Evolutionary conservation across 1,140 invertebrate genomes (phyloP), one percentile per base, ranked within the genome.

Genomic region (Habropoda laboriosa): DNA sequence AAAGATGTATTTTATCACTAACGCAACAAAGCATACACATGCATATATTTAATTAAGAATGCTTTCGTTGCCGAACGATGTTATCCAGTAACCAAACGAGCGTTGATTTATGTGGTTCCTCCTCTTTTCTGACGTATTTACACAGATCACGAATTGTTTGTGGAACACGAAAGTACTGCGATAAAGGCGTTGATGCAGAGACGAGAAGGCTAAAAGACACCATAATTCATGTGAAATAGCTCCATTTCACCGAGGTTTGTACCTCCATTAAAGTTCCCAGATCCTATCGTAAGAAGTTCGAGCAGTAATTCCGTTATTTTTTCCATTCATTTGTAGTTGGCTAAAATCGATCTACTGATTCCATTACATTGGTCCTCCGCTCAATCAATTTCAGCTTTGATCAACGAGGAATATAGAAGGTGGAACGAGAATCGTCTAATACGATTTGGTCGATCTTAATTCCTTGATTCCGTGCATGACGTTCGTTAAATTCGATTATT

Each of bases 191-290:
- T 38, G 47, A 40, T 10, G 30, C 27, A 12, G 38, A 16, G 24
- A n/a, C 18, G 64, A 73, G 64, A 63, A 63, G 60, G 24, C 49
- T 8, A 63, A 64, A 66, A 49, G 87, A 61, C 60, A 75, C 10
- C 53, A 61, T 38, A 66, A 83, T 75, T 76, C 80, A 47, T 57
- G 71, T 82, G 58, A 87, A 88, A 86, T 81, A 74, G 86, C 53
- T 75, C 73, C 79, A 83, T 88, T 88, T 85, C 78, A 83, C 76
- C 51, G 73, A 87, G 86, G 87, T 88, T 88, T 88, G 81, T 88
- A 83, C 80, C 70, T 60, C 81, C 85, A 82, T 89, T 89, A 88
- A 88, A 89, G 81, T 87, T 87, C 66, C 57, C 58, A 35, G 21
- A 49, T 60, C 40, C 57, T 55, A 3, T 10, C 30, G 40, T 67